Conservation (phyloP, 2,888 invertebrate species). For the Caenorhabditis becei region DNA sequence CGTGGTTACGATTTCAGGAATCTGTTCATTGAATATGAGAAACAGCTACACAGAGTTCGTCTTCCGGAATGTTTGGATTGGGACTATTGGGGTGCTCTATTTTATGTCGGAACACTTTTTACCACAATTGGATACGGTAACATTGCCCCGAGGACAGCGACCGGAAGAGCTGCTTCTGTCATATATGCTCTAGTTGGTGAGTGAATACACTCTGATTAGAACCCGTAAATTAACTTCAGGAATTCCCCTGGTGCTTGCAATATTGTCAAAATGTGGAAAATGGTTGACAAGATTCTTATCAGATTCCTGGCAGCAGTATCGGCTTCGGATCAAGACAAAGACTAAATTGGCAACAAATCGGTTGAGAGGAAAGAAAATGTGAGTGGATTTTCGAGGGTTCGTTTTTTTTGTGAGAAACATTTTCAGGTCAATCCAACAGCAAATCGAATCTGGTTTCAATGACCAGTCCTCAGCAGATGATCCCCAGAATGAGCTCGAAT, state of each 20-base stretch:
- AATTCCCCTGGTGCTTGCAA: conserved; percentile 91
- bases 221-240: conserved; percentile 39
- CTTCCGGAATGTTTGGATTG: conserved; percentile 78
- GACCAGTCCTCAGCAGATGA: conserved; percentile 54
- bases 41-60: conserved; percentile 67
- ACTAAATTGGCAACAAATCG: conserved; percentile 60
- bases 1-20: too few relatives aligned
- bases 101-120: conserved; percentile 83
- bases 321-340: conserved; percentile 59
- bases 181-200: conserved; percentile 92
- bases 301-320: conserved; percentile 67
- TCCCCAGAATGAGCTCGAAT: conserved; percentile 48
- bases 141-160: conserved; percentile 91
- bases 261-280: conserved; percentile 92
- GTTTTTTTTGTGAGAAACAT: background rate
- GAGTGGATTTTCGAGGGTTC: background rate
- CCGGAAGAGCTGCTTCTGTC: conserved; percentile 91
- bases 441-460: conserved; percentile 26
- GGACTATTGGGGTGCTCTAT: conserved; percentile 83
- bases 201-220: background rate
- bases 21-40: conserved; percentile 72
- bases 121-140: conserved; percentile 88
- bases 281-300: conserved; percentile 82
- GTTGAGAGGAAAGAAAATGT: conserved; percentile 57
- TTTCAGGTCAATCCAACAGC: conserved; percentile 4